Conservation (phyloP, 1,140 invertebrate genomes). For the Nautilus pompilius region DNA sequence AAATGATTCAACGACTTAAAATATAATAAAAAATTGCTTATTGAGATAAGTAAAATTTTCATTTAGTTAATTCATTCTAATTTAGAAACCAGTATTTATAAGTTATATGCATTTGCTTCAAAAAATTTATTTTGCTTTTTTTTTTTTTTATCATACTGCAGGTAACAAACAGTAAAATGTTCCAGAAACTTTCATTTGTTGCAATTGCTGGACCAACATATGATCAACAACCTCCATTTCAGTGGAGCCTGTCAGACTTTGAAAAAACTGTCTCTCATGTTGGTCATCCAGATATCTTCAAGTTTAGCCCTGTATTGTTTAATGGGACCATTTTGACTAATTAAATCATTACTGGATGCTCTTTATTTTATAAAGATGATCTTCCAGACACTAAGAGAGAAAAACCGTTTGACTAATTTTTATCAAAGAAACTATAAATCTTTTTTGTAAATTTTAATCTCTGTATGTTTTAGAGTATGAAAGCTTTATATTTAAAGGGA, state of each 20-base stretch:
- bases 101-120: not conserved
- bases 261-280: constrained; percentile 63
- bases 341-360: too few relatives aligned
- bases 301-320: constrained; percentile 71
- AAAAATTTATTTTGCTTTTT: constrained; percentile 14
- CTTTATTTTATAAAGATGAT: too few relatives aligned
- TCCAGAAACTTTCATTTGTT: constrained; percentile 59
- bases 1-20: too few relatives aligned
- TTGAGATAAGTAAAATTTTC: constrained; percentile 1
- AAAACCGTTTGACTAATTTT: too few relatives aligned
- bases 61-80: not conserved
- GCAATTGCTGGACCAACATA: constrained; percentile 63
- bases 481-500: too few relatives aligned
- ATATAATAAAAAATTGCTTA: too few relatives aligned
- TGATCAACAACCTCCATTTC: constrained; percentile 66
- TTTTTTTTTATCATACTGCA: too few relatives aligned
- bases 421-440: too few relatives aligned
- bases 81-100: not conserved
- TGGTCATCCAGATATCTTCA: constrained; percentile 75
- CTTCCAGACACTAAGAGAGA: too few relatives aligned
- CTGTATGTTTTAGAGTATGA: too few relatives aligned
- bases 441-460: too few relatives aligned
- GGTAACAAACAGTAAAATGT: constrained; percentile 55
- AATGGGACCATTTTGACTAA: too few relatives aligned
- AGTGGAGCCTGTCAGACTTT: constrained; percentile 70